phyloP scores from a whole-genome alignment of 2,888 invertebrate genomes.

The Ptycholaimellus sp. region DNA sequence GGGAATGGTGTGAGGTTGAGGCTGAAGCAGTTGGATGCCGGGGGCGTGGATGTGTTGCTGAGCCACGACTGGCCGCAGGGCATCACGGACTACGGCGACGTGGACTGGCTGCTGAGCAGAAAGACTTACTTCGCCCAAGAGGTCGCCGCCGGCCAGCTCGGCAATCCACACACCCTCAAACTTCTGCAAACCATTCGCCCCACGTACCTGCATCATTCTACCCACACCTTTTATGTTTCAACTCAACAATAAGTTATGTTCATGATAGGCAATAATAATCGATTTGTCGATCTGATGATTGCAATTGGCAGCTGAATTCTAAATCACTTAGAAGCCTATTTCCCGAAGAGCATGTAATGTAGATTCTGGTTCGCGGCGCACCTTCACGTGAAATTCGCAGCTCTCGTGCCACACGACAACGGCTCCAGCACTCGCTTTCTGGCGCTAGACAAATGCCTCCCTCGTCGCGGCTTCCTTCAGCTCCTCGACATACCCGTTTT shows the following conservation, averaged over 20 bases:
- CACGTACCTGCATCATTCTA: no score
- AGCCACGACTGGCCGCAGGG: conserved; percentile 93
- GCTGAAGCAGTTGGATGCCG: no score
- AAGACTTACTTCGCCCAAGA: conserved; percentile 41
- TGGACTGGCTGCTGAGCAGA: conserved; percentile 24
- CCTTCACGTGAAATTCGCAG: conserved; percentile 80
- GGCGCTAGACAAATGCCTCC: conserved; percentile 50
- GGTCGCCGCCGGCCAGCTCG: conserved; percentile 52
- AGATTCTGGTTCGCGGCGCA: conserved; percentile 92
- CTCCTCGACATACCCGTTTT: no score
- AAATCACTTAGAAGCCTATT: no score
- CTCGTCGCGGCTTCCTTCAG: conserved; percentile 63
- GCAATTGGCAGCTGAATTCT: no score
- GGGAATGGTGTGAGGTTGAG: not conserved
- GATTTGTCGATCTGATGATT: no score
- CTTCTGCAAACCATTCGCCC: conserved; percentile 43
- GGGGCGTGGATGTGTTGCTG: conserved; percentile 62
- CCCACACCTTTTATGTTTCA: no score
- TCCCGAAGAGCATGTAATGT: no score
- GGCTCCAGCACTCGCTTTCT: conserved; percentile 14
- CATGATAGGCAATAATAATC: no score
- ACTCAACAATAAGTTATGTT: no score
- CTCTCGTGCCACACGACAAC: conserved; percentile 46
- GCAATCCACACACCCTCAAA: conserved; percentile 59
- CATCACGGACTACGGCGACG: conserved; percentile 60